Conservation (phyloP, 1,140 invertebrate species). For the Charaxes varanes region DNA sequence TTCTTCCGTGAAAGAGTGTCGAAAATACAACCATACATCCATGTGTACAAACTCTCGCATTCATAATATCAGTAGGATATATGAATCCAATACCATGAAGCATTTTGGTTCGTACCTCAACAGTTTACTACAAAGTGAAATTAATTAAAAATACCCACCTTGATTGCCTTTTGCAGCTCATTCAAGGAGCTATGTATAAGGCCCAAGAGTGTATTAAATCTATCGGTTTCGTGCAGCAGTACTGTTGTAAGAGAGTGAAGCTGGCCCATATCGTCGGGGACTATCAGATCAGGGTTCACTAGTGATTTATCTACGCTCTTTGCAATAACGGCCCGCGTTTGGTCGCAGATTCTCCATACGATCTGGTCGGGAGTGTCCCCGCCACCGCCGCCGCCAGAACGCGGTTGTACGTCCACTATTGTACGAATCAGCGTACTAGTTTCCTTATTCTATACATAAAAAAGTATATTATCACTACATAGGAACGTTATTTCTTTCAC, state of each 20-base stretch:
- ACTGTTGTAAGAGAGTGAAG: slow-evolving; percentile 88
- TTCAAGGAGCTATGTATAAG: slow-evolving; percentile 82
- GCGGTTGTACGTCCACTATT: slow-evolving; percentile 84
- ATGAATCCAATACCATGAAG: too few species aligned
- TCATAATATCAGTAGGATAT: too few species aligned
- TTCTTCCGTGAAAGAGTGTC: too few species aligned
- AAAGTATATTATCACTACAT: slow-evolving; percentile 2
- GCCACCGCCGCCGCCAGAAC: slow-evolving; percentile 71
- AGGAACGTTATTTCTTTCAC: too few species aligned
- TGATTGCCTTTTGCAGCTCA: slow-evolving; percentile 88
- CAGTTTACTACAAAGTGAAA: too few species aligned
- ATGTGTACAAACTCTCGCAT: too few species aligned
- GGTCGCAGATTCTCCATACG: slow-evolving; percentile 81
- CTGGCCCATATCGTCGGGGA: slow-evolving; percentile 69
- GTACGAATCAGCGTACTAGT: slow-evolving; percentile 79
- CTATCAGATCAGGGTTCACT: slow-evolving; percentile 53
- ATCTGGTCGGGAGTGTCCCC: slow-evolving; percentile 84
- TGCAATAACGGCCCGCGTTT: slow-evolving; percentile 55
- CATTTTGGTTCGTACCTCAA: too few species aligned
- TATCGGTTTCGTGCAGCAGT: slow-evolving; percentile 88
- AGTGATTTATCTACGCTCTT: slow-evolving; percentile 31
- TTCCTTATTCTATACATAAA: slow-evolving; percentile 78
- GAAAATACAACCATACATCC: too few species aligned
- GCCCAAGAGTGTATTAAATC: slow-evolving; percentile 86
- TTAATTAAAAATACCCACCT: slow-evolving; percentile 59